Base-by-base conservation (phyloP, 2,888 invertebrate species). In the Scaptomyza caliginosa region DNA sequence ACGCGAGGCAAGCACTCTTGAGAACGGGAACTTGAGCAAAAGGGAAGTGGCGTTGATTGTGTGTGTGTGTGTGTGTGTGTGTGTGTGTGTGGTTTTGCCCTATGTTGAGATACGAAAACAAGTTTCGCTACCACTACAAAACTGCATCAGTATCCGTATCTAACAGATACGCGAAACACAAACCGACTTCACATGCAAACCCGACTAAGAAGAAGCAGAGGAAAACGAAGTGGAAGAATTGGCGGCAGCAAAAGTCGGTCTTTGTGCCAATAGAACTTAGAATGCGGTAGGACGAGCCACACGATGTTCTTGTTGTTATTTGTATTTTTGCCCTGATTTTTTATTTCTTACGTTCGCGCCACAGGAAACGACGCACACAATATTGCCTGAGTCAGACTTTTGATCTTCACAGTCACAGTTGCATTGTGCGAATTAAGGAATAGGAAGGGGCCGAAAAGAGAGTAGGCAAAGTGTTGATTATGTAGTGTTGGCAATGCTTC, bases 251-350 rank as follows among this genome's bases (percentile, higher is more conserved):
- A 86, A 87, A 84, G 79, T 87, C 87, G 87, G 89, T 87, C 87
- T 87, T 86, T 87, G 88, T 87, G 87, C 89, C 87, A 87, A 89
- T 88, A 86, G 88, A 88, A 77, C 89, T 86, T 84, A 77, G 77
- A 86, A 82, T 86, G 84, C 80, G 88, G 80, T 84, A 80, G 74
- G 84, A 83, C 77, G 57, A 58, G 43, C 56, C 21, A 26, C 40
- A 28, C 11, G 38, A 26, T 23, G 23, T 11, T 50, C 0, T 19
- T 28, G 17, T 49, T 45, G 24, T 55, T 38, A 2, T 38, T 60
- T 45, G 17, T 23, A 26, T 34, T 38, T 32, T 39, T 42, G 36
- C 55, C 39, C 45, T 49, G 36, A 64, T 50, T 67, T 73, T 56
- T 73, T 34, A 52, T 49, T 39, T 56, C 48, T 46, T 34, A 10